phyloP scores from a whole-genome alignment of 2,797 vertebrate genomes.

The Coilia nasus region DNA sequence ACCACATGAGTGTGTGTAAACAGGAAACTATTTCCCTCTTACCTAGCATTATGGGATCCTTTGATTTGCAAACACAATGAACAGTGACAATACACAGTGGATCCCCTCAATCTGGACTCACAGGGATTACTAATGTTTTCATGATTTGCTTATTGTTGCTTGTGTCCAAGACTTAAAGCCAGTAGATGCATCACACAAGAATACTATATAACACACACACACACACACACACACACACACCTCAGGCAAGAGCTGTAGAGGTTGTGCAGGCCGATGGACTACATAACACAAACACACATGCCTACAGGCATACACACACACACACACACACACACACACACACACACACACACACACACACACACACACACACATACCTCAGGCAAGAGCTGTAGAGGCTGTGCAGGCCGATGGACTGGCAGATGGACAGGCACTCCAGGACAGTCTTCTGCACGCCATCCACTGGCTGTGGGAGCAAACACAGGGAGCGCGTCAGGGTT shows the following conservation, averaged over 20 bases:
- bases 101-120: too few species aligned
- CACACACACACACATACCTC: constrained; percentile 78
- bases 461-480: constrained; percentile 70
- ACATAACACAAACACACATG: neutral
- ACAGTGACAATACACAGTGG: neutral
- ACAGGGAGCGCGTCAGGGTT: neutral
- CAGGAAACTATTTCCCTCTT: neutral
- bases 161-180: too few species aligned
- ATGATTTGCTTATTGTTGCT: too few species aligned
- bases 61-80: neutral
- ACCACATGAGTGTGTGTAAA: neutral
- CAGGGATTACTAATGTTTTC: too few species aligned
- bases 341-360: neutral
- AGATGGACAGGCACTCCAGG: constrained; percentile 89
- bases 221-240: constrained; percentile 72
- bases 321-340: too few species aligned
- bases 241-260: constrained; percentile 85
- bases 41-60: neutral
- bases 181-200: neutral
- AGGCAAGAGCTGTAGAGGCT: constrained; percentile 84
- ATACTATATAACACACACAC: neutral
- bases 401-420: constrained; percentile 82
- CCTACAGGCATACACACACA: neutral
- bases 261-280: constrained; percentile 79
- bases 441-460: constrained; percentile 84